Evolutionary conservation across 37 sponge, comb jelly and placozoan genomes (phyloP).

Genomic region (Crambe crambe): DNA sequence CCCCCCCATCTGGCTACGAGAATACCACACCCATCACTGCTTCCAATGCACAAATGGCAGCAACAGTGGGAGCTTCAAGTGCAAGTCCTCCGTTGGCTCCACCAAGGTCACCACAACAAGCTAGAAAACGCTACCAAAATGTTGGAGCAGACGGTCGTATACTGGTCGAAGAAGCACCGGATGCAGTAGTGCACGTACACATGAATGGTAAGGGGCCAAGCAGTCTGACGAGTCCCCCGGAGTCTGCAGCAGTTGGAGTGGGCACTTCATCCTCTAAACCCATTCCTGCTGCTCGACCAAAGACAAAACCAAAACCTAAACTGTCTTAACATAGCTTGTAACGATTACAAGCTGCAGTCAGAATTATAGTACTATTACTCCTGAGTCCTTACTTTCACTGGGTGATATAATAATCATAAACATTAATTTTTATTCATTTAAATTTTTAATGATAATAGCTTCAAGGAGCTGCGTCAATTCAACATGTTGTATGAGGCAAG

Average conservation of each 20-base stretch:
- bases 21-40: not conserved
- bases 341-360: not conserved
- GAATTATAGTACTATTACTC: too few species aligned
- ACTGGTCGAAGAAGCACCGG: not conserved
- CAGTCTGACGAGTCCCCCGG: too few species aligned
- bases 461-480: too few species aligned
- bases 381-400: too few species aligned
- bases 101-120: not conserved
- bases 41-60: not conserved
- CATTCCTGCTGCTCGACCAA: constrained; percentile 5
- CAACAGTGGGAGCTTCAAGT: not conserved
- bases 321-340: not conserved
- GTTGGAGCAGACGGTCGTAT: not conserved
- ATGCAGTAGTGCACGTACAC: not conserved
- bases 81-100: not conserved
- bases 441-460: too few species aligned
- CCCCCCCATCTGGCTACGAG: constrained; percentile 32
- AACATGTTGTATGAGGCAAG: too few species aligned
- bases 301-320: constrained; percentile 14
- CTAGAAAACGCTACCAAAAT: not conserved
- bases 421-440: too few species aligned
- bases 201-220: too few species aligned
- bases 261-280: constrained; percentile 5
- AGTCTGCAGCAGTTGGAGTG: not conserved
- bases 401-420: too few species aligned